These are phyloP conservation scores for Vulpes lagopus DNA, from an alignment of 2,113 vertebrate genomes.

Conservation along the genomic window DNA sequence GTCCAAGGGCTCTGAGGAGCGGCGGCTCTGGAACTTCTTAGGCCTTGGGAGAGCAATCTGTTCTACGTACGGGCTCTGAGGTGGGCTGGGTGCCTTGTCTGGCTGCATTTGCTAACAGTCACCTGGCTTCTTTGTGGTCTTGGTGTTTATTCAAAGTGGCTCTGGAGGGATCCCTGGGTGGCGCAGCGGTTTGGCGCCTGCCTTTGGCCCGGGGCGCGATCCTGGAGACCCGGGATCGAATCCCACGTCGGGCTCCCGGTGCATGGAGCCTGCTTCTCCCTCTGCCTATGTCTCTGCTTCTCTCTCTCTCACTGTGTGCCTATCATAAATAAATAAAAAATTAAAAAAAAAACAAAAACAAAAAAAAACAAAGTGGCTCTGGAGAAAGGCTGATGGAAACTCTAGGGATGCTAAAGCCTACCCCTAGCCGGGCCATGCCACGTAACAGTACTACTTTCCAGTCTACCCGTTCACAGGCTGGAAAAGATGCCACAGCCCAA, in stretches of 20 bases:
- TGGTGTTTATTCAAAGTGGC: slow-evolving; percentile 30
- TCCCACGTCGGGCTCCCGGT: no score
- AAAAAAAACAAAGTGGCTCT: slow-evolving; percentile 9
- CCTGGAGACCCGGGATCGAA: no score
- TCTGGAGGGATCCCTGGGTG: no score
- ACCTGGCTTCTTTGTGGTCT: background rate
- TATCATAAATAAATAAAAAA: no score
- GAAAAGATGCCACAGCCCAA: slow-evolving; percentile 33
- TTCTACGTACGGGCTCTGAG: background rate
- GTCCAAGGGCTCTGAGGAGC: background rate
- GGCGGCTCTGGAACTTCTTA: background rate
- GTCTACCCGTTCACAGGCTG: background rate
- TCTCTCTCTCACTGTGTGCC: no score
- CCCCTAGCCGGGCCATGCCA: background rate
- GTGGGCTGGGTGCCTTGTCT: background rate
- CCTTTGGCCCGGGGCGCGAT: no score
- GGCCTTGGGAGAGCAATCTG: background rate
- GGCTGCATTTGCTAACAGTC: background rate
- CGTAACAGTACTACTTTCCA: background rate
- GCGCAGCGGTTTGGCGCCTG: no score
- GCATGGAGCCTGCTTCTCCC: no score
- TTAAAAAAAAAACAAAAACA: no score
- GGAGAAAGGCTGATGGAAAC: background rate
- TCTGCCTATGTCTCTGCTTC: no score
- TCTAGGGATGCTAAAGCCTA: background rate